These are phyloP conservation scores for Spinibarbus caldwelli DNA, from an alignment of 2,797 vertebrate species.

Conservation along the genomic window DNA sequence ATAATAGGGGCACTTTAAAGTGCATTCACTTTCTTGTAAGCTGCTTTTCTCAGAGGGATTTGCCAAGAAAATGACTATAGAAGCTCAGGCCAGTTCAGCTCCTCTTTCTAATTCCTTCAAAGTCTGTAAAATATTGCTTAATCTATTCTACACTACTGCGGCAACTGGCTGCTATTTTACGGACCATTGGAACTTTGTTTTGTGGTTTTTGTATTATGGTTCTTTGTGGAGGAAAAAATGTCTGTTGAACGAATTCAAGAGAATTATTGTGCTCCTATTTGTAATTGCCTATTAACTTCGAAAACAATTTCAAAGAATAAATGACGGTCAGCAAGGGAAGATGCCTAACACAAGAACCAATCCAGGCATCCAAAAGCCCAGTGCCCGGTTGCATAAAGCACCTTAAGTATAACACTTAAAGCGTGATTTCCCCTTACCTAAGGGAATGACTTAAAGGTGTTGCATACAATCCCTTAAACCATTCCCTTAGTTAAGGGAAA, in stretches of 20 bases:
- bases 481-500: too few relatives aligned
- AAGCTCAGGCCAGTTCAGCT: not conserved
- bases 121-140: not conserved
- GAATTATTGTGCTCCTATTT: not conserved
- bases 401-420: too few relatives aligned
- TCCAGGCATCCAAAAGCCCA: not conserved
- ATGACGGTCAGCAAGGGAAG: not conserved
- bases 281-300: not conserved
- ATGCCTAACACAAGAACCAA: not conserved
- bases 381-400: too few relatives aligned
- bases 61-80: not conserved
- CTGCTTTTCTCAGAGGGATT: not conserved
- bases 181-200: not conserved
- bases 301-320: not conserved
- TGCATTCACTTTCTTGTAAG: slow-evolving; percentile 5
- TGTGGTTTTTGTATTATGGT: not conserved
- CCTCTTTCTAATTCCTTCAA: not conserved
- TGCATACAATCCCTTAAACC: too few relatives aligned
- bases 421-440: too few relatives aligned
- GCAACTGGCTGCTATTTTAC: not conserved
- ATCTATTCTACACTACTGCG: not conserved
- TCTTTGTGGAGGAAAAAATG: not conserved
- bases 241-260: not conserved
- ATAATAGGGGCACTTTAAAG: too few relatives aligned
- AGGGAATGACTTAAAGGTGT: too few relatives aligned